Percentiles rank a stretch among this genome's conserved stretches.
These are phyloP conservation scores for Drosophila baimaii DNA, from an alignment of 1,140 invertebrate species.

Conservation along the genomic window DNA sequence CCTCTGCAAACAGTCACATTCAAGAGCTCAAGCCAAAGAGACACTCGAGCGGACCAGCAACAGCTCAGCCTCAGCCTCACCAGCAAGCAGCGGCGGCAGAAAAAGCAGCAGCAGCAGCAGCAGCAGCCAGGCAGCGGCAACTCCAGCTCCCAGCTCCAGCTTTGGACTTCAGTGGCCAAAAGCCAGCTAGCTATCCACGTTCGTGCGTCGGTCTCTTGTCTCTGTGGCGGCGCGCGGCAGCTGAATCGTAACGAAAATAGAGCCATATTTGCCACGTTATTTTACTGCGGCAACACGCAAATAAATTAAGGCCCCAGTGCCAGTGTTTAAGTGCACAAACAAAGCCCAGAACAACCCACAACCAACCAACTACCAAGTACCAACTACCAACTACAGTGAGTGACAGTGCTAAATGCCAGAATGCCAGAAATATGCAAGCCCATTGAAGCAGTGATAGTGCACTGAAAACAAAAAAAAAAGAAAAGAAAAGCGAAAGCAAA, in stretches of 20 bases:
- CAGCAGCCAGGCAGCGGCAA: constrained; percentile 25
- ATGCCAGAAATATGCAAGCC: constrained; percentile 58
- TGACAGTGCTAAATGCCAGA: constrained; percentile 50
- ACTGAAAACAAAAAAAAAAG: constrained; percentile 49
- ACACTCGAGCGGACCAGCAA: constrained; percentile 83
- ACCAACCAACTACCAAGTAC: constrained; percentile 54
- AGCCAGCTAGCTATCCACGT: constrained; percentile 75
- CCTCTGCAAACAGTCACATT: constrained; percentile 85
- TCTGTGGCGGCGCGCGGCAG: constrained; percentile 68
- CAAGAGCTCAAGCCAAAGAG: constrained; percentile 84
- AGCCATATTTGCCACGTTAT: constrained; percentile 76
- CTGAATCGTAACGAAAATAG: constrained; percentile 50
- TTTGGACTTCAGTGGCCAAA: constrained; percentile 73
- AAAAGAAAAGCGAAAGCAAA: constrained; percentile 8
- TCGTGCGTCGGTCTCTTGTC: constrained; percentile 70
- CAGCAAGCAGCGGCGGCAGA: constrained; percentile 20
- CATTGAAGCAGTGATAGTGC: constrained; percentile 66
- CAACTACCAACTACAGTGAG: constrained; percentile 16
- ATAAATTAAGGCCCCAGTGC: constrained; percentile 66
- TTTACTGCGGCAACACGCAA: constrained; percentile 64
- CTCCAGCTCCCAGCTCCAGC: constrained; percentile 37
- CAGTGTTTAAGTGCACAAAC: constrained; percentile 71
- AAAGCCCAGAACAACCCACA: constrained; percentile 32
- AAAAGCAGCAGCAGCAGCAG: constrained; percentile 12
- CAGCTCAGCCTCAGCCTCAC: constrained; percentile 43